Evolutionary conservation across 1,140 invertebrate genomes (phyloP).

Genomic region (Gryllus bimaculatus): DNA sequence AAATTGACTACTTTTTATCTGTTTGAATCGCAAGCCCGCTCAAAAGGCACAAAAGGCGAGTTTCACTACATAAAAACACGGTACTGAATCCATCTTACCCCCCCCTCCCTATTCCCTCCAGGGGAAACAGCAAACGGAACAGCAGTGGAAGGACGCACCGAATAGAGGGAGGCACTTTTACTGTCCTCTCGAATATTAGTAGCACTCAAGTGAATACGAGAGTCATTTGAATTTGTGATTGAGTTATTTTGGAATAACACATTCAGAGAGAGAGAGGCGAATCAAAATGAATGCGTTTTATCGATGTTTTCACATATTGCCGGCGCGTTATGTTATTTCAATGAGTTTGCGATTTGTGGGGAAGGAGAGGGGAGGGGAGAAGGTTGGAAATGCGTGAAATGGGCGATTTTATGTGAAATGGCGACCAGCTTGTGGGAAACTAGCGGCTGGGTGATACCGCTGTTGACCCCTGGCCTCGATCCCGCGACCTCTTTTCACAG

Average conservation of each 20-base stretch:
- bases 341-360: background rate
- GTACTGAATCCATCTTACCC: no score
- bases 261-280: background rate
- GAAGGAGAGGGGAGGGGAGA: background rate
- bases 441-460: background rate
- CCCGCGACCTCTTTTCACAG: no score
- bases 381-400: background rate
- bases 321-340: background rate
- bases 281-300: background rate
- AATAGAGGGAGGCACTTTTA: no score
- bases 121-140: no score
- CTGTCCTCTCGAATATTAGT: background rate
- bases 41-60: no score
- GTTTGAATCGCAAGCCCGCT: no score
- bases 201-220: background rate
- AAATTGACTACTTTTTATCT: no score
- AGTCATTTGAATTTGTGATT: background rate
- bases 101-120: no score
- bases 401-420: background rate
- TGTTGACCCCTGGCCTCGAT: no score
- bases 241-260: background rate
- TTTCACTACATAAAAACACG: no score
- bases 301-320: background rate
- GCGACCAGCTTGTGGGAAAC: background rate
- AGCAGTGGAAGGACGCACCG: no score